Evolutionary conservation across 2,888 invertebrate genomes (phyloP).

Genomic region (Rhopalosiphum nymphaeae): DNA sequence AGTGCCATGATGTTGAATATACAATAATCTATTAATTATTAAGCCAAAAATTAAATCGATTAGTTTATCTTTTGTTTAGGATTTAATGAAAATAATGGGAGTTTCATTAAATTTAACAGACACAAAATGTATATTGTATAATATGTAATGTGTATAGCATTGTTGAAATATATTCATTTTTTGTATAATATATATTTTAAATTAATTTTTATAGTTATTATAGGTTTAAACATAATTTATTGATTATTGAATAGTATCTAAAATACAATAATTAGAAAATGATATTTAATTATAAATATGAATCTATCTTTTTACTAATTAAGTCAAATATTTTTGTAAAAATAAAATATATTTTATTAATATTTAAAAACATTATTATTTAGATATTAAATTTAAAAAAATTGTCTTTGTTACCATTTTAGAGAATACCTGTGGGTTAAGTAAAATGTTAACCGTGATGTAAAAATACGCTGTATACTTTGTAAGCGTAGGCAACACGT

Average conservation of each 20-base stretch:
- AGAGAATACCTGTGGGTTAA: slow-evolving; percentile 16
- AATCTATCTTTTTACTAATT: background rate
- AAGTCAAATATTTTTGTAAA: background rate
- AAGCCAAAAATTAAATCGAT: background rate
- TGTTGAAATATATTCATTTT: background rate
- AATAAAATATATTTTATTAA: background rate
- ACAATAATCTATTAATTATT: background rate
- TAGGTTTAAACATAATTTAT: background rate
- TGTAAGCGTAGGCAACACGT: slow-evolving; percentile 55
- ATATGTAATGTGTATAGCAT: background rate
- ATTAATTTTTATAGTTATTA: background rate
- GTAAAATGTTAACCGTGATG: background rate
- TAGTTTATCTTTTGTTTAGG: background rate
- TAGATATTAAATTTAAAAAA: background rate
- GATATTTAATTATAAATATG: background rate
- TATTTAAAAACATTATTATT: background rate
- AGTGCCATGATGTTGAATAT: background rate
- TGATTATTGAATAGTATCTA: background rate
- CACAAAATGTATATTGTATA: background rate
- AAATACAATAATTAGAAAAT: background rate
- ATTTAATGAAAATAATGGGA: background rate
- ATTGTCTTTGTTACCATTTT: background rate
- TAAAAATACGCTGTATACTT: background rate
- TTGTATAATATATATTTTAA: background rate
- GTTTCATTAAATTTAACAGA: slow-evolving; percentile 25